These are phyloP conservation scores for Etheostoma nigrum DNA, from an alignment of 2,797 vertebrate genomes.

Conservation along the genomic window DNA sequence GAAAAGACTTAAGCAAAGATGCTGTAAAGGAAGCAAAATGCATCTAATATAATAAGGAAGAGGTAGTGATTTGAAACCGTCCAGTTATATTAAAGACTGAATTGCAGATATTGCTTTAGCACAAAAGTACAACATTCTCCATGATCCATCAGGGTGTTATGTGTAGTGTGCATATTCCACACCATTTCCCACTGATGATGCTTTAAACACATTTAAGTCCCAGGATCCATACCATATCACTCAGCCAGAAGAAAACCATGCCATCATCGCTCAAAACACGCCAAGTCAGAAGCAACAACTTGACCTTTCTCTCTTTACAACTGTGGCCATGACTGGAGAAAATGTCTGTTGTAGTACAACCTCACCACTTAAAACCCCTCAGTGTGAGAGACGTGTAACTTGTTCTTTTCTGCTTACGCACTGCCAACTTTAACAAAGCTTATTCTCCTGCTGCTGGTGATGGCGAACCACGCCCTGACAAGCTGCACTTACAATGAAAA, in stretches of 20 bases:
- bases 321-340: slow-evolving; percentile 75
- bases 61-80: slow-evolving; percentile 9
- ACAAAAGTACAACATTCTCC: slow-evolving; percentile 64
- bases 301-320: slow-evolving; percentile 47
- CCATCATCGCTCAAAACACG: slow-evolving; percentile 8
- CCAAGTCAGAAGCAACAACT: slow-evolving; percentile 44
- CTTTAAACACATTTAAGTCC: slow-evolving; percentile 51
- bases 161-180: slow-evolving; percentile 29
- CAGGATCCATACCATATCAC: slow-evolving; percentile 49
- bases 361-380: slow-evolving; percentile 61
- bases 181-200: slow-evolving; percentile 33
- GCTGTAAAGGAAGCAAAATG: slow-evolving; percentile 2
- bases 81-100: slow-evolving; percentile 14
- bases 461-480: slow-evolving; percentile 57
- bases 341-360: slow-evolving; percentile 74
- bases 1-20: slow-evolving; percentile 1
- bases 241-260: slow-evolving; percentile 45
- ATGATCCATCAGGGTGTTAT: slow-evolving; percentile 28
- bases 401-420: slow-evolving; percentile 68
- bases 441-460: slow-evolving; percentile 56
- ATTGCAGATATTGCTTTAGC: slow-evolving; percentile 53
- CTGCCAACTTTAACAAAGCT: slow-evolving; percentile 75
- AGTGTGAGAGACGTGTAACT: slow-evolving; percentile 51
- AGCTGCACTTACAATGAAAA: slow-evolving; percentile 70
- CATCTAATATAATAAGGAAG: slow-evolving; percentile 8